These are phyloP conservation scores for Chaetodon auriga DNA, from an alignment of 2,113 vertebrate genomes.

Conservation along the genomic window DNA sequence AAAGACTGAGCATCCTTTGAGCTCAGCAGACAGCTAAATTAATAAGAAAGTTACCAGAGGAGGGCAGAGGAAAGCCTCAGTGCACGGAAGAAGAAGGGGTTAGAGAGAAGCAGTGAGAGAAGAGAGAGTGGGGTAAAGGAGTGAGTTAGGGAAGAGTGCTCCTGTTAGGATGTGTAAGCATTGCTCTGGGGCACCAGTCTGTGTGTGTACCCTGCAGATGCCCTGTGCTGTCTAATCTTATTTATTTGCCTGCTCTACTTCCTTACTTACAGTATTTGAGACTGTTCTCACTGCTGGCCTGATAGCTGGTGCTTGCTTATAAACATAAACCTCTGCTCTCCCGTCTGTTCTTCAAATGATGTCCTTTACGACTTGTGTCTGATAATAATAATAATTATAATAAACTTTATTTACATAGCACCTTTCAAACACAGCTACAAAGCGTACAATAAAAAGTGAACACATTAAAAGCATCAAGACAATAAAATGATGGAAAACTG, in stretches of 20 bases:
- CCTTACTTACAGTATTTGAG: slow-evolving; percentile 65
- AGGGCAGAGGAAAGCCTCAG: slow-evolving; percentile 32
- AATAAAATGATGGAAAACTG: no score
- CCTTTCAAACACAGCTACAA: no score
- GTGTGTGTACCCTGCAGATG: slow-evolving; percentile 73
- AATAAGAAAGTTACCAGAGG: slow-evolving; percentile 34
- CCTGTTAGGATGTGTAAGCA: slow-evolving; percentile 65
- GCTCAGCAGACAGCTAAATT: slow-evolving; percentile 12
- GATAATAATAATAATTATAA: background rate
- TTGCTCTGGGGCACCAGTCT: slow-evolving; percentile 70
- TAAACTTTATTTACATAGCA: no score
- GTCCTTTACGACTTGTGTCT: slow-evolving; percentile 7
- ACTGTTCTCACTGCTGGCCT: slow-evolving; percentile 60
- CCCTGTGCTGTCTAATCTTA: slow-evolving; percentile 77
- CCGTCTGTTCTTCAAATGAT: slow-evolving; percentile 9
- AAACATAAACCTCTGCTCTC: slow-evolving; percentile 21
- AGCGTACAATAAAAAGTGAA: no score
- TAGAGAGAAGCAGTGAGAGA: slow-evolving; percentile 34
- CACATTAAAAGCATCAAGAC: no score
- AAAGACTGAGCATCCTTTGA: background rate
- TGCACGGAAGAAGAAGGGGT: background rate
- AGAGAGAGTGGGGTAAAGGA: slow-evolving; percentile 17
- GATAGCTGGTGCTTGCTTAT: slow-evolving; percentile 30
- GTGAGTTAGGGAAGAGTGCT: slow-evolving; percentile 33
- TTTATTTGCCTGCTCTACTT: slow-evolving; percentile 68